Evolutionary conservation across 1,140 invertebrate species (phyloP).

Genomic region (Nilaparvata lugens): DNA sequence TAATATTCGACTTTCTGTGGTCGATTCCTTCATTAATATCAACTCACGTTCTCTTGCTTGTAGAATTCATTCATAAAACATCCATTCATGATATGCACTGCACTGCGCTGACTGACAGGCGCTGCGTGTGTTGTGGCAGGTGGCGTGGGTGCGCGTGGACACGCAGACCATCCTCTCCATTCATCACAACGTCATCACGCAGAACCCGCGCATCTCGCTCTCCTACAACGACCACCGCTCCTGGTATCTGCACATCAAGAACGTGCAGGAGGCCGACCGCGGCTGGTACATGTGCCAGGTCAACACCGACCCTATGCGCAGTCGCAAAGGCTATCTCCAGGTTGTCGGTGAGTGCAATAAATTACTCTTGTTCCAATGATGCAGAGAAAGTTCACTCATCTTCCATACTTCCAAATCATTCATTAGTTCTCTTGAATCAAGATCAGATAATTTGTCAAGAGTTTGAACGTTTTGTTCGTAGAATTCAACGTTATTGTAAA

Average conservation of each 20-base stretch:
- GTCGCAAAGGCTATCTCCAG: slow-evolving; percentile 58
- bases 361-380: too few species aligned
- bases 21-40: too few species aligned
- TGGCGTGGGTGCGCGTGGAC: slow-evolving; percentile 85
- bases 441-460: too few species aligned
- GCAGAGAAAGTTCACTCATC: too few species aligned
- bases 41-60: too few species aligned
- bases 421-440: too few species aligned
- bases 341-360: slow-evolving; percentile 36
- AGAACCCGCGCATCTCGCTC: slow-evolving; percentile 75
- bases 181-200: slow-evolving; percentile 80
- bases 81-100: too few species aligned
- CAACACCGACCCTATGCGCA: slow-evolving; percentile 79
- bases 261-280: slow-evolving; percentile 68
- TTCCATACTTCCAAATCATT: too few species aligned
- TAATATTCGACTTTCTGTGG: too few species aligned
- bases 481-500: too few species aligned
- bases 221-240: slow-evolving; percentile 81
- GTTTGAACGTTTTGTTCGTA: too few species aligned
- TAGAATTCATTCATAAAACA: too few species aligned
- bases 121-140: slow-evolving; percentile 40
- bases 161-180: slow-evolving; percentile 87
- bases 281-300: slow-evolving; percentile 83
- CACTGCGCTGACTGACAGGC: neutral
- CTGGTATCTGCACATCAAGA: slow-evolving; percentile 77